Conservation (phyloP, 2,888 invertebrate genomes). For the Apotomis betuletana region DNA sequence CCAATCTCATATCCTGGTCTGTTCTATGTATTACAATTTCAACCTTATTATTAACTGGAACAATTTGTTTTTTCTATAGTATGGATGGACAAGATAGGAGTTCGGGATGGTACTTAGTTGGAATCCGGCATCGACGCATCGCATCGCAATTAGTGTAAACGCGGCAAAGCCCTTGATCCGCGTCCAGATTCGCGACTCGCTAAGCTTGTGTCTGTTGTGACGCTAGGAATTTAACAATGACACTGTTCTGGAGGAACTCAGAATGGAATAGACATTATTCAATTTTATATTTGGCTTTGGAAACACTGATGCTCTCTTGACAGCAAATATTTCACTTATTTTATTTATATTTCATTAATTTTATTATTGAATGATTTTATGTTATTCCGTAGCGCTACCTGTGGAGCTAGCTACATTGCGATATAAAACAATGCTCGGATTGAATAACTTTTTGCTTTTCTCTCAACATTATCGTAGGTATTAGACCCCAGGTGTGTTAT, state of each 20-base stretch:
- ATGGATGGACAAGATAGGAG: neutral
- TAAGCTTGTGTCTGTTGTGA: slow-evolving; percentile 60
- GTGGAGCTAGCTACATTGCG: too few species aligned
- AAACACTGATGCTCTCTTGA: too few species aligned
- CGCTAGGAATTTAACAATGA: slow-evolving; percentile 34
- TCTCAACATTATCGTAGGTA: too few species aligned
- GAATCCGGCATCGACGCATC: slow-evolving; percentile 52
- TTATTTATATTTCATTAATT: too few species aligned
- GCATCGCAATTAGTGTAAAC: slow-evolving; percentile 79
- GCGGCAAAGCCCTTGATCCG: slow-evolving; percentile 76
- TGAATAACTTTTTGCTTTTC: too few species aligned
- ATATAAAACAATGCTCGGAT: too few species aligned
- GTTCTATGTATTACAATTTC: neutral
- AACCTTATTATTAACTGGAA: neutral
- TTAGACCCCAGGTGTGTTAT: too few species aligned
- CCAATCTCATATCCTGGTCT: too few species aligned
- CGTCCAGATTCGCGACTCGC: slow-evolving; percentile 73
- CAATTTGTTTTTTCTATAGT: neutral
- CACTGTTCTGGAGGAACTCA: slow-evolving; percentile 7
- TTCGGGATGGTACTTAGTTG: neutral
- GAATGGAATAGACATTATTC: slow-evolving; percentile 8
- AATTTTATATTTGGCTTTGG: too few species aligned
- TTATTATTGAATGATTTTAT: too few species aligned
- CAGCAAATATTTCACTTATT: too few species aligned
- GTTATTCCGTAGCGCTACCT: too few species aligned